Base-by-base conservation (phyloP, 1,140 invertebrate genomes). In the Eupeodes corollae region DNA sequence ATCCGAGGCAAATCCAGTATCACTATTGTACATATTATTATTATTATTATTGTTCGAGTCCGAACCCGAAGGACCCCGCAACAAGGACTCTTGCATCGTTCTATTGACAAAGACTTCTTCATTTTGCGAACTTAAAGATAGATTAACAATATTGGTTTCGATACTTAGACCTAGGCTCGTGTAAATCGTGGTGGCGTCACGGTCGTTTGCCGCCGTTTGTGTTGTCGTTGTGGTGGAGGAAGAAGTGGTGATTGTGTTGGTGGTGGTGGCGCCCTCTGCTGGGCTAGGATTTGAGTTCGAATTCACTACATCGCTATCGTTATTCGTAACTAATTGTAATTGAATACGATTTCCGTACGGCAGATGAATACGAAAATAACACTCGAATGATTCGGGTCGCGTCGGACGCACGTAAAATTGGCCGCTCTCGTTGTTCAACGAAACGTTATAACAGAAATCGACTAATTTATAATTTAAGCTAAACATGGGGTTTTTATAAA, bases 401-500 rank as follows among this genome's bases (percentile, higher is more conserved):
- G 40, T 52, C 14, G 50, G 50, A 12, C 44, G 46, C 15, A 52
- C 33, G 34, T 52, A 52, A 43, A 48, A 52, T 32, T 48, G 43
- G 15, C 32, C 50, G 9, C 18, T 39, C 37, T 48, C 42, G 46
- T 52, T 52, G 16, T 47, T 52, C 5, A 43, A 48, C 30, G 77
- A 75, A 35, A 80, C 70, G 59, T 80, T 77, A 56, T 80, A 79
- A 51, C 79, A 82, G 56, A 76, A 75, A 61, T 80, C 78, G 21
- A 81, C 79, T 45, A 75, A 60, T 52, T 72, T 74, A 66, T 77
- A 80, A 30, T 60, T 65, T 49, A 79, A 68, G 53, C 73, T 68
- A 71, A 81, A 82, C 55, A 75, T 71, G 32, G 77, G 78, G 57
- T 69, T 69, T 43, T 75, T 76, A 51, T 76, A 73, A 16, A 77